Percentiles rank a stretch among this genome's conserved stretches.
These are phyloP conservation scores for Leptinotarsa undecemlineata DNA, from an alignment of 1,140 invertebrate species.

Conservation along the genomic window DNA sequence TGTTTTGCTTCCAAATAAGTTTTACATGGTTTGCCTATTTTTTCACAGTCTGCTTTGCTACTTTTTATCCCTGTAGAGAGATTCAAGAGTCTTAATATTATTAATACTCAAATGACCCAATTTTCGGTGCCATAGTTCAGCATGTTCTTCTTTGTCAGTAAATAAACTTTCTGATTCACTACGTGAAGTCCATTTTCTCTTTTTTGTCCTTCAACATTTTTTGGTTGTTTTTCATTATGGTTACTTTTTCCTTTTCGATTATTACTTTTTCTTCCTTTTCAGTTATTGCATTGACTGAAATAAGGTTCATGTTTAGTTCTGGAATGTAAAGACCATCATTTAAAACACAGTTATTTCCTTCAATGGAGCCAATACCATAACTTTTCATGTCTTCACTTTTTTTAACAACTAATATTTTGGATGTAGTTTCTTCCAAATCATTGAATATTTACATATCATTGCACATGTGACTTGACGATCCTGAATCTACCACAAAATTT, in stretches of 20 bases:
- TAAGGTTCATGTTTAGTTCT: background rate
- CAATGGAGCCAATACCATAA: background rate
- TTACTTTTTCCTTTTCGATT: background rate
- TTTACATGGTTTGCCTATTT: conserved; percentile 32
- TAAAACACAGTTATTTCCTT: conserved; percentile 9
- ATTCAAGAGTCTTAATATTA: conserved; percentile 18
- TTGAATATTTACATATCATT: background rate
- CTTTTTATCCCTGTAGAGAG: conserved; percentile 9
- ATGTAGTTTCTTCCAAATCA: background rate
- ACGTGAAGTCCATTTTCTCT: conserved; percentile 12
- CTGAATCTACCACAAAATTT: conserved; percentile 22
- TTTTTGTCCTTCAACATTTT: conserved; percentile 4
- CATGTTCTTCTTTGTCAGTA: conserved; percentile 1
- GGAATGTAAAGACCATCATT: conserved; percentile 3
- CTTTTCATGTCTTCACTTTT: conserved; percentile 11
- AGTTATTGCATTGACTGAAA: background rate
- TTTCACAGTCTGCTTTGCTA: conserved; percentile 4
- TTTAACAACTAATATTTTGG: conserved; percentile 4
- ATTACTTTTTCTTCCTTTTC: conserved; percentile 15
- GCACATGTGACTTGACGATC: conserved; percentile 9
- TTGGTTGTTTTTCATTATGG: conserved; percentile 12
- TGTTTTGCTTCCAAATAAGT: conserved; percentile 39
- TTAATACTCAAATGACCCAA: conserved; percentile 17
- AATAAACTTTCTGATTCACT: background rate
- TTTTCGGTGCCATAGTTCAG: conserved; percentile 21